These are phyloP conservation scores for Chironomus striatipennis DNA, from an alignment of 1,140 invertebrate genomes.

Conservation along the genomic window DNA sequence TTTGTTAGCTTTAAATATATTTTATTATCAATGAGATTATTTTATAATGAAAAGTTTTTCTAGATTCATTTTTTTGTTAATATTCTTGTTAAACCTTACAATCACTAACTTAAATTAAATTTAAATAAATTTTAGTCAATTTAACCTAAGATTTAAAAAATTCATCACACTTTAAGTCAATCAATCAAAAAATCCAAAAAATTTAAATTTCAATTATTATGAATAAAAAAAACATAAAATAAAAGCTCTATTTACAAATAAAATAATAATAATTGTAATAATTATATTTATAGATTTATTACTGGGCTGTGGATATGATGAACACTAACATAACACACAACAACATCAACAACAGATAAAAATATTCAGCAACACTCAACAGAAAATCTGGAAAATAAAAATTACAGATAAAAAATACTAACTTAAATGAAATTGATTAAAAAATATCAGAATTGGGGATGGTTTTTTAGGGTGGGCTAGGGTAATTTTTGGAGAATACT, in stretches of 20 bases:
- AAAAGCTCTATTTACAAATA: neutral
- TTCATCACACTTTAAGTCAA: neutral
- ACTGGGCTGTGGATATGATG: slow-evolving; percentile 5
- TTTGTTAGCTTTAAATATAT: too few relatives aligned
- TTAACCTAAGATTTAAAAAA: neutral
- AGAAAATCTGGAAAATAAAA: neutral
- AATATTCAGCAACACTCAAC: neutral
- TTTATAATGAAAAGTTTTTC: too few relatives aligned
- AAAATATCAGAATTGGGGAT: too few relatives aligned
- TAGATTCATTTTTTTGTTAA: too few relatives aligned
- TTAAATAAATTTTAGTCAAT: neutral
- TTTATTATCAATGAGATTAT: too few relatives aligned
- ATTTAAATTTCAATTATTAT: neutral
- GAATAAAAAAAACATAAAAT: neutral
- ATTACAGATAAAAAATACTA: neutral
- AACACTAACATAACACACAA: slow-evolving; percentile 8
- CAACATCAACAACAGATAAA: slow-evolving; percentile 7
- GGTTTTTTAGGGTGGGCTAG: too few relatives aligned
- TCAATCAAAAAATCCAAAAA: neutral
- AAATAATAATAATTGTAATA: neutral
- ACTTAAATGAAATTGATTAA: too few relatives aligned
- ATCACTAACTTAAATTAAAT: too few relatives aligned
- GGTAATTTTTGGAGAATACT: too few relatives aligned
- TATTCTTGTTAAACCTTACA: too few relatives aligned
- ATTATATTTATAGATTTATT: slow-evolving; percentile 15